Conservation (phyloP, 2,888 invertebrate species). For the Caenorhabditis parvicauda region DNA sequence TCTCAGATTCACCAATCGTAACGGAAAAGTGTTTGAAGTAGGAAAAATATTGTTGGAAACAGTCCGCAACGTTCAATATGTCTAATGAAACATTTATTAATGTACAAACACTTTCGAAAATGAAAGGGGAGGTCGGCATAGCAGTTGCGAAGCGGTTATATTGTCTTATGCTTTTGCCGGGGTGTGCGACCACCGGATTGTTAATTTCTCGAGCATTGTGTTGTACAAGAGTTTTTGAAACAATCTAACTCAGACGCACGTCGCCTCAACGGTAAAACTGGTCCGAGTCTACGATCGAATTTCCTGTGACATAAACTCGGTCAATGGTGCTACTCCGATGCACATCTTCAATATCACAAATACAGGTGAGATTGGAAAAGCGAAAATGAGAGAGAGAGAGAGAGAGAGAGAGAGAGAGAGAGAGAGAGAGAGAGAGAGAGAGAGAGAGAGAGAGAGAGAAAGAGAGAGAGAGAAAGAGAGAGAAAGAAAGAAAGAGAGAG, state of each 20-base stretch:
- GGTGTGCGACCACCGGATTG: too few species aligned
- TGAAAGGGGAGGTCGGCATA: too few species aligned
- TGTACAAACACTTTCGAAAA: too few species aligned
- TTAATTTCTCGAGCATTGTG: too few species aligned
- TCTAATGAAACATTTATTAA: too few species aligned
- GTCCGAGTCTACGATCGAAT: conserved; percentile 31
- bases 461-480: not conserved
- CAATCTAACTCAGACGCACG: conserved; percentile 29
- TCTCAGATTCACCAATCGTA: too few species aligned
- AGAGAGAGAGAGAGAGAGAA: conserved; percentile 1
- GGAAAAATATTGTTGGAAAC: too few species aligned
- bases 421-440: conserved; percentile 1
- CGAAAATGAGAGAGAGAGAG: not conserved
- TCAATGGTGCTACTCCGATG: conserved; percentile 21
- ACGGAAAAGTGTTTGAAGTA: too few species aligned
- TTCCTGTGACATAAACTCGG: conserved; percentile 26
- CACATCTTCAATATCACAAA: conserved; percentile 13
- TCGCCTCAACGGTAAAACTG: conserved; percentile 16
- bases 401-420: not conserved
- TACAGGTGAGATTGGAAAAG: not conserved
- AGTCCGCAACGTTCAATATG: too few species aligned
- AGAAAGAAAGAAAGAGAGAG: conserved; percentile 3
- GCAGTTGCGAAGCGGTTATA: too few species aligned
- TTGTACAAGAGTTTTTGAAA: too few species aligned
- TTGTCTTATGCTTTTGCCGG: too few species aligned